Evolutionary conservation across 2,797 vertebrate species (phyloP).

Genomic region (Pseudochirops cupreus): DNA sequence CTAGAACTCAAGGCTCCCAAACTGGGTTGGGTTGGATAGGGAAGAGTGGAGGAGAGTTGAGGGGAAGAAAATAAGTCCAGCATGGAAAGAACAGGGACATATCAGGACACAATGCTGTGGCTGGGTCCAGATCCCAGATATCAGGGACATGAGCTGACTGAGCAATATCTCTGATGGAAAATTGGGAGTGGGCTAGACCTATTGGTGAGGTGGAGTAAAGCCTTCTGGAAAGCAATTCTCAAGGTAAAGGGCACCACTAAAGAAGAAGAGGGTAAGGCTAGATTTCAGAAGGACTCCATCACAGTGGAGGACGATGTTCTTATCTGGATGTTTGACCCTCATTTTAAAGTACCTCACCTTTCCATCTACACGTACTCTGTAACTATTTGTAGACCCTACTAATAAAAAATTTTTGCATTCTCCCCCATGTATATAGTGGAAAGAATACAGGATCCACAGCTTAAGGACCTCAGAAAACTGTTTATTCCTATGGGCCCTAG

Average conservation of each 20-base stretch:
- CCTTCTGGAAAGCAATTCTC: no score
- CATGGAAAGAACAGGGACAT: no score
- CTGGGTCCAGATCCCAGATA: no score
- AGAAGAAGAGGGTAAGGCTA: background rate
- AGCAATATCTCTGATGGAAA: no score
- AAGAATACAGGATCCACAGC: no score
- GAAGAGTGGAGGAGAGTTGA: no score
- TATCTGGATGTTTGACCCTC: background rate
- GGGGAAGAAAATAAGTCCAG: no score
- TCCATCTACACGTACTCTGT: background rate
- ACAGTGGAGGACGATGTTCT: background rate
- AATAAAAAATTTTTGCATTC: background rate
- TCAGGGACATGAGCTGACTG: no score
- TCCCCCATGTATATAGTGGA: background rate
- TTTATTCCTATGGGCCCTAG: background rate
- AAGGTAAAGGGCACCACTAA: no score
- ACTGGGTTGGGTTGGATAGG: slow-evolving; percentile 56
- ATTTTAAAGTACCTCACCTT: background rate
- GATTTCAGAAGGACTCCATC: background rate
- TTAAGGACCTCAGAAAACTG: background rate
- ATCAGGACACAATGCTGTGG: no score
- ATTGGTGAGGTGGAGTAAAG: no score
- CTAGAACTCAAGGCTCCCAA: slow-evolving; percentile 78
- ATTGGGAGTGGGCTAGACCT: no score
- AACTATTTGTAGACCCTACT: background rate